Evolutionary conservation across 1,140 invertebrate genomes (phyloP).

Genomic region (Drosophila kikkawai): DNA sequence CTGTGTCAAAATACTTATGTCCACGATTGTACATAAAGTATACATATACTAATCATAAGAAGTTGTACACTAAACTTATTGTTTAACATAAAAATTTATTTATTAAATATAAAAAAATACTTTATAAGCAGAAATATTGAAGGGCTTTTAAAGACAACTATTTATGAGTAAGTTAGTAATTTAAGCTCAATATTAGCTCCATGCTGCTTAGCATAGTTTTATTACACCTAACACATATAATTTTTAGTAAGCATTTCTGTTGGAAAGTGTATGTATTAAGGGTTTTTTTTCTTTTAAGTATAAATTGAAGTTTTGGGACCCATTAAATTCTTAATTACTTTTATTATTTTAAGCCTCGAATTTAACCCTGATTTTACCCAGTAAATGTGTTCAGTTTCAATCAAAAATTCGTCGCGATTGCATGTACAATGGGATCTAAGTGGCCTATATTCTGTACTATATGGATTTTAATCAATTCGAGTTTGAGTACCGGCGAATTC

Average conservation of each 20-base stretch:
- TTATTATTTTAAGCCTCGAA: background rate
- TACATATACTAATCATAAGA: background rate
- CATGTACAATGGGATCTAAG: background rate
- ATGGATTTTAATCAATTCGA: background rate
- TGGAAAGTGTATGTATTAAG: background rate
- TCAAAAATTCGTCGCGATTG: too few species aligned
- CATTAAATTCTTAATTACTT: conserved; percentile 6
- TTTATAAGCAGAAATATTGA: background rate
- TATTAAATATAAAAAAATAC: too few species aligned
- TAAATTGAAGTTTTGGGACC: conserved; percentile 8
- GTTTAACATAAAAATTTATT: background rate
- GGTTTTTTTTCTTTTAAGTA: too few species aligned
- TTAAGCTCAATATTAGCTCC: background rate
- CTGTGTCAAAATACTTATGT: too few species aligned
- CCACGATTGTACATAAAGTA: background rate
- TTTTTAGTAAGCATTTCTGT: background rate
- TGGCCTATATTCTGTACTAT: background rate
- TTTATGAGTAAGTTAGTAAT: background rate
- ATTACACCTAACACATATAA: too few species aligned
- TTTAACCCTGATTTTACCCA: too few species aligned
- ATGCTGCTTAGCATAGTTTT: background rate
- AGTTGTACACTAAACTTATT: background rate
- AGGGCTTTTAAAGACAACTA: too few species aligned
- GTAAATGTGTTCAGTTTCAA: background rate
- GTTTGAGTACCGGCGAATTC: background rate